phyloP scores from a whole-genome alignment of 1,140 invertebrate species.

The Bicyclus anynana region DNA sequence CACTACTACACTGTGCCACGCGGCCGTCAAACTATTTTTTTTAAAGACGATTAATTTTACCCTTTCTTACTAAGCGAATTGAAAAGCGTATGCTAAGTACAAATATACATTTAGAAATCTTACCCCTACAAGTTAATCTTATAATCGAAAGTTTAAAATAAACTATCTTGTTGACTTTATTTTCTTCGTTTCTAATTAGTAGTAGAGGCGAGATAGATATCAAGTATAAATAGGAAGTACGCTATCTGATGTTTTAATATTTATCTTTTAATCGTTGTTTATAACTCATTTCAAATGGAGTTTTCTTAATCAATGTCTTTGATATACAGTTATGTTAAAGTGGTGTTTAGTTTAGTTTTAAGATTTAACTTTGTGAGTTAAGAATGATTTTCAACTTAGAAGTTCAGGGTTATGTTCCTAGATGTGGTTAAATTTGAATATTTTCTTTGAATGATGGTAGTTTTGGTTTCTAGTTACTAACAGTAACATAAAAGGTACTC shows the following conservation, averaged over 20 bases:
- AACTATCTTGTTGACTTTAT: background rate
- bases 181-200: conserved; percentile 6
- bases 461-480: no score
- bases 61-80: no score
- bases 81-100: no score
- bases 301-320: background rate
- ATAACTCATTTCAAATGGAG: background rate
- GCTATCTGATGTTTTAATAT: background rate
- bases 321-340: background rate
- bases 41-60: no score
- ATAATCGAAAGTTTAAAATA: background rate
- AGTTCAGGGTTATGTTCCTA: no score
- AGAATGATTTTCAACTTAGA: background rate
- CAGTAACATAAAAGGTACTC: no score
- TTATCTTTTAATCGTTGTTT: background rate
- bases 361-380: background rate
- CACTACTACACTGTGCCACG: no score
- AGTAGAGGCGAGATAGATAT: background rate
- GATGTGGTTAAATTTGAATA: no score
- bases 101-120: no score
- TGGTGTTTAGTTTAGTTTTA: no score
- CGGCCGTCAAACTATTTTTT: no score
- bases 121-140: background rate
- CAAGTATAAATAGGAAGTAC: background rate
- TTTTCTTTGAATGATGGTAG: no score